Evolutionary conservation across 2,888 invertebrate genomes (phyloP).

Genomic region (Ditula angustiorana): DNA sequence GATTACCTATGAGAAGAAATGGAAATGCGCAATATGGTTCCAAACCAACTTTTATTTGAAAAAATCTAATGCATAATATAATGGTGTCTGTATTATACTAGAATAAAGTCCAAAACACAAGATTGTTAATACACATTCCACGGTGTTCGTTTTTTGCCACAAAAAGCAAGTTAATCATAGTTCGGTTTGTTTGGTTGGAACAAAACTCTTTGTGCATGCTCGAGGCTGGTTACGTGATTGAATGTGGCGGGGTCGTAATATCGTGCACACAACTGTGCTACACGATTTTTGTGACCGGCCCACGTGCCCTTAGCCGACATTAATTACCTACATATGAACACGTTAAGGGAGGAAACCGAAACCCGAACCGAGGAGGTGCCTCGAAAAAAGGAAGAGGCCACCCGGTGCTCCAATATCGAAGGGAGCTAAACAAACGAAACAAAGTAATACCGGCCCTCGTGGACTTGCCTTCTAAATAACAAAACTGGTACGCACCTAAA

Average conservation of each 20-base stretch:
- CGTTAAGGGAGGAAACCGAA: slow-evolving; percentile 15
- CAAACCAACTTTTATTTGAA: too few relatives aligned
- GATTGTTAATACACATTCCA: background rate
- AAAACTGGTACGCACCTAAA: slow-evolving; percentile 5
- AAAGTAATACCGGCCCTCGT: slow-evolving; percentile 10
- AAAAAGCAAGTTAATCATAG: too few relatives aligned
- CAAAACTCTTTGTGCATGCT: slow-evolving; percentile 48
- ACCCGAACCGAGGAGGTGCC: slow-evolving; percentile 7
- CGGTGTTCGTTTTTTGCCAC: too few relatives aligned
- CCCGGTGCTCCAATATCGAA: slow-evolving; percentile 19
- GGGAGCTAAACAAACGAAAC: slow-evolving; percentile 21
- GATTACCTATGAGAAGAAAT: too few relatives aligned
- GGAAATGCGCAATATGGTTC: too few relatives aligned
- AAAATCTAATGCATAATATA: background rate
- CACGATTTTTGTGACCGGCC: slow-evolving; percentile 33
- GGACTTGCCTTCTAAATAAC: background rate
- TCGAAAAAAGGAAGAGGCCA: slow-evolving; percentile 12
- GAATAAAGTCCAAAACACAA: background rate
- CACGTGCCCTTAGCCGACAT: slow-evolving; percentile 30
- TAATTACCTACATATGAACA: slow-evolving; percentile 35
- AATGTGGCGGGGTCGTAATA: slow-evolving; percentile 46
- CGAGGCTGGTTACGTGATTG: slow-evolving; percentile 53
- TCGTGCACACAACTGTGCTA: slow-evolving; percentile 29
- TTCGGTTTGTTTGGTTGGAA: slow-evolving; percentile 49
- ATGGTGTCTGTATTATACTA: background rate